These are phyloP conservation scores for Oxygymnocypris stewartii DNA, from an alignment of 2,113 vertebrate species.

Conservation along the genomic window DNA sequence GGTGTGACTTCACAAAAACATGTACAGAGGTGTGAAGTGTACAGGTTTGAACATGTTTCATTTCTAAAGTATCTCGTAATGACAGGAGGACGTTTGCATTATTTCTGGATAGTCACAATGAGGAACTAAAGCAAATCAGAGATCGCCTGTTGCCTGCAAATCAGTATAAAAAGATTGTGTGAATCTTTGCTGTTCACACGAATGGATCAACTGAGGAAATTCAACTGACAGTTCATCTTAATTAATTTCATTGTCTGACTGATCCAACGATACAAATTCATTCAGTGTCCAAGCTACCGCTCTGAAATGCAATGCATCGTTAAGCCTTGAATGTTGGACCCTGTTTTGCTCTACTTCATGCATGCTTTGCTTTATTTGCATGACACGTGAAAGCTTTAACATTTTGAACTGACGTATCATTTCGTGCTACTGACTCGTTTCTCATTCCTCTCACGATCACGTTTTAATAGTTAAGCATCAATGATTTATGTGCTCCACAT, in stretches of 20 bases:
- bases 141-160: background rate
- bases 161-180: background rate
- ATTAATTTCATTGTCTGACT: background rate
- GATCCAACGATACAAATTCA: background rate
- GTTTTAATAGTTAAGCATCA: slow-evolving; percentile 28
- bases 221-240: slow-evolving; percentile 4
- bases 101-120: background rate
- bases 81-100: background rate
- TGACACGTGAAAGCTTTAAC: slow-evolving; percentile 24
- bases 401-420: slow-evolving; percentile 25
- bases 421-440: slow-evolving; percentile 26
- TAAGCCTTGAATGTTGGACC: background rate
- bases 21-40: background rate
- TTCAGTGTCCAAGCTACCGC: background rate
- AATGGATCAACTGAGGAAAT: background rate
- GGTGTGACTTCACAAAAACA: slow-evolving; percentile 16
- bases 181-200: background rate
- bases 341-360: background rate
- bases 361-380: slow-evolving; percentile 42
- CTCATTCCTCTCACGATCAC: slow-evolving; percentile 4
- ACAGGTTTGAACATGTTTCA: slow-evolving; percentile 4
- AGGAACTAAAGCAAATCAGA: background rate
- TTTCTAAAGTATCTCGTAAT: slow-evolving; percentile 7
- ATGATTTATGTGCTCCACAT: slow-evolving; percentile 41
- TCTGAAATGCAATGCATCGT: background rate